Conservation (phyloP, 2,113 vertebrate genomes). For the Zosterops japonicus region DNA sequence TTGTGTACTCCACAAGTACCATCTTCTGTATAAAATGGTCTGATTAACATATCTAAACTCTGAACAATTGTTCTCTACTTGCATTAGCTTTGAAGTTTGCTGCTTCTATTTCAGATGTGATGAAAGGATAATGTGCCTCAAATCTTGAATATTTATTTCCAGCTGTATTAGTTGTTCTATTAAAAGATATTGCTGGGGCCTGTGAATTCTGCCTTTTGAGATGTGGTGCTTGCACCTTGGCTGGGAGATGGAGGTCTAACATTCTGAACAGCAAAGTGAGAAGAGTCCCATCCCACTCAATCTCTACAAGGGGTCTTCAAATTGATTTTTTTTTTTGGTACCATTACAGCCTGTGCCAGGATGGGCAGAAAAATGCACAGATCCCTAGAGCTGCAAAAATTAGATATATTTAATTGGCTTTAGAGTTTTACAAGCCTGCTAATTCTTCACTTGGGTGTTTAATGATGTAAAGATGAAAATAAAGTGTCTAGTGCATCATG, state of each 20-base stretch:
- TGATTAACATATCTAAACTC: conserved; percentile 56
- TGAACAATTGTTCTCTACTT: conserved; percentile 40
- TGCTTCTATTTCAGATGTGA: conserved; percentile 51
- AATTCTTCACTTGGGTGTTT: background rate
- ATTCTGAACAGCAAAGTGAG: background rate
- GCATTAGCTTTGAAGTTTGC: conserved; percentile 55
- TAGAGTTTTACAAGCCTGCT: background rate
- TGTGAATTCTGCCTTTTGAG: background rate
- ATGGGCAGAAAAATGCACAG: background rate
- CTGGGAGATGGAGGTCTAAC: background rate
- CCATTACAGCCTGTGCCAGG: background rate
- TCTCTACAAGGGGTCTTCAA: background rate
- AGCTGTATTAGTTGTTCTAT: conserved; percentile 8
- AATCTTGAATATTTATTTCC: conserved; percentile 17
- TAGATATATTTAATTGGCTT: background rate
- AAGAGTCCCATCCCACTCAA: background rate
- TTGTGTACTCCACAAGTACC: conserved; percentile 22
- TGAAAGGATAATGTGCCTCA: conserved; percentile 29
- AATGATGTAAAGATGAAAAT: background rate
- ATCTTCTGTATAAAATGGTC: background rate
- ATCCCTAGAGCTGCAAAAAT: background rate
- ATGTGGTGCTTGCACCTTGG: background rate
- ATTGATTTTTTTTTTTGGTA: background rate
- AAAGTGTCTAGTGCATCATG: background rate
- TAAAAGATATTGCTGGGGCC: background rate